Evolutionary conservation across 2,888 invertebrate genomes (phyloP).

Genomic region (Netelia inedita): DNA sequence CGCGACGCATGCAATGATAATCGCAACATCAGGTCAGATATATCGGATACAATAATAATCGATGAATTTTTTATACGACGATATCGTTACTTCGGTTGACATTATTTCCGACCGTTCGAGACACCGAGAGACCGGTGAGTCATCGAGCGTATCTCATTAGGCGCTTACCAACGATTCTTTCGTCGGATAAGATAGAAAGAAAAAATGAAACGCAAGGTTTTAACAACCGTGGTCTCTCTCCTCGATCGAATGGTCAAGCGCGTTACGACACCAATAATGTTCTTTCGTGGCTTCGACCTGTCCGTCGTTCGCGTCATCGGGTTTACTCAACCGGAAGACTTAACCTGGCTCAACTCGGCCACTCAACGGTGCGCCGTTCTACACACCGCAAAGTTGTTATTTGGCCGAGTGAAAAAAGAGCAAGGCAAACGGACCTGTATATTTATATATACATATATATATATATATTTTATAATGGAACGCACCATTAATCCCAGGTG

Average conservation of each 20-base stretch:
- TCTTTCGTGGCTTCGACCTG: constrained; percentile 44
- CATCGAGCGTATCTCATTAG: constrained; percentile 1
- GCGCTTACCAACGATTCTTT: background rate
- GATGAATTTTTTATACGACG: background rate
- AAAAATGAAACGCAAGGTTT: background rate
- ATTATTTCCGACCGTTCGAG: background rate
- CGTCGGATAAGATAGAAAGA: background rate
- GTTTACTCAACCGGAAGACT: constrained; percentile 68
- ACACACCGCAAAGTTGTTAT: constrained; percentile 28
- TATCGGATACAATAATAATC: background rate
- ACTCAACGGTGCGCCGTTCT: constrained; percentile 15
- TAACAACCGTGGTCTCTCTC: background rate
- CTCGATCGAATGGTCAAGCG: constrained; percentile 23
- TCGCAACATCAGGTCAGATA: constrained; percentile 69
- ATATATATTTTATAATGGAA: constrained; percentile 61
- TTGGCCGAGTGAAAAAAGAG: constrained; percentile 9
- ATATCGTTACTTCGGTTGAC: background rate
- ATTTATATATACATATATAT: background rate
- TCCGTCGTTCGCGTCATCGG: constrained; percentile 66
- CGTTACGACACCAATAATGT: background rate
- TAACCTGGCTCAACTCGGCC: constrained; percentile 70
- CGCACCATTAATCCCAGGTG: constrained; percentile 71
- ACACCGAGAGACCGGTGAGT: too few species aligned
- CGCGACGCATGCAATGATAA: constrained; percentile 66
- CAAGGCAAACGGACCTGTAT: background rate